A percentile compares a stretch with the other conserved stretches of the same genome.
These are phyloP conservation scores for Serripes groenlandicus DNA, from an alignment of 2,888 invertebrate genomes.

Conservation along the genomic window DNA sequence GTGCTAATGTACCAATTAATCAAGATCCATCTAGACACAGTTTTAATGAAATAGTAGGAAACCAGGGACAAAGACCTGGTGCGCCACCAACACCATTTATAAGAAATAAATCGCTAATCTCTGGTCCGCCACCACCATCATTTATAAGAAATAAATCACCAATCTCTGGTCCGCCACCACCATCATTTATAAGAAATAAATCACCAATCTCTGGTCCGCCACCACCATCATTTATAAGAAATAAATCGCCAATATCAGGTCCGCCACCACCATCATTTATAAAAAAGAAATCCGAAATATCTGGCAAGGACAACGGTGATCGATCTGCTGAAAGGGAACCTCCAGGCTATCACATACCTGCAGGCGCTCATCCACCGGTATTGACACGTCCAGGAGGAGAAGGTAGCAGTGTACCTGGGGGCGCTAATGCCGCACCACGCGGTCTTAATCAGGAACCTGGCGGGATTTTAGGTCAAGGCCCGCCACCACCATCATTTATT, in stretches of 20 bases:
- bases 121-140: conserved; percentile 6
- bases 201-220: neutral
- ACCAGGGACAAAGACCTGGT: neutral
- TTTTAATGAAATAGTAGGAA: neutral
- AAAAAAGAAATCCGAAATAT: neutral
- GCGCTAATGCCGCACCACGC: no score
- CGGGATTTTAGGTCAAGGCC: neutral
- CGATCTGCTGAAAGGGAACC: neutral
- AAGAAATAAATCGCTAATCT: neutral
- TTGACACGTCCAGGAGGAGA: neutral
- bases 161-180: neutral
- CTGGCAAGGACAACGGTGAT: neutral
- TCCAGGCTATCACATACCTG: neutral
- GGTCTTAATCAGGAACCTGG: neutral
- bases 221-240: conserved; percentile 8
- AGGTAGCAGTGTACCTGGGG: neutral
- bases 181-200: conserved; percentile 7
- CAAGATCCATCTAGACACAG: no score
- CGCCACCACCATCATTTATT: conserved; percentile 12
- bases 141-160: neutral
- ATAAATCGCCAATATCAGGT: neutral
- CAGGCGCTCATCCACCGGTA: conserved; percentile 6
- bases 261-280: no score
- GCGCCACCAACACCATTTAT: conserved; percentile 9
- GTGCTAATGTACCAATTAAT: no score